These are phyloP conservation scores for Crypturellus undulatus DNA, from an alignment of 2,113 vertebrate genomes.

Conservation along the genomic window DNA sequence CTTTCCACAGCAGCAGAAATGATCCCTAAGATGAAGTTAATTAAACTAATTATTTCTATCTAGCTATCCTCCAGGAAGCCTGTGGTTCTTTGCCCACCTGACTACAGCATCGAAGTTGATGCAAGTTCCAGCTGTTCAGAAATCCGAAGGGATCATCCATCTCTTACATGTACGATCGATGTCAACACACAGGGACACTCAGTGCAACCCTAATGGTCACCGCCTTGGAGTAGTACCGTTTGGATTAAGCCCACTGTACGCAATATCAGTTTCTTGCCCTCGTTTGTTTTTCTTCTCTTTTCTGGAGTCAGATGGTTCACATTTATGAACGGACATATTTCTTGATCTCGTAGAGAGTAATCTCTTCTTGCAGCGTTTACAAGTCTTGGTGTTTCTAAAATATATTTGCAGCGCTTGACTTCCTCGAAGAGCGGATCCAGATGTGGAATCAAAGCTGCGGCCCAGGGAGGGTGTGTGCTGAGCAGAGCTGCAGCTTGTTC, in stretches of 20 bases:
- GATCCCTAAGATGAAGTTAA: conserved; percentile 47
- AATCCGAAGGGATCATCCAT: background rate
- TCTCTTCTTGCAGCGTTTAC: background rate
- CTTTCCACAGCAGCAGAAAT: background rate
- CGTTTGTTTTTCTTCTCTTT: background rate
- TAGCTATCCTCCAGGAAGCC: background rate
- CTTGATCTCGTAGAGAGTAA: background rate
- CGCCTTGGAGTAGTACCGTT: background rate
- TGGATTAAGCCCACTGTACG: background rate
- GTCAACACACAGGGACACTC: background rate
- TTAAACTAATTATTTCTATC: conserved; percentile 7
- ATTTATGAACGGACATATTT: background rate
- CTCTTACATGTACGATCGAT: rapidly evolving
- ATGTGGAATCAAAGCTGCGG: background rate
- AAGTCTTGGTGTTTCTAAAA: conserved; percentile 1
- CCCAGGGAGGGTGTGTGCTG: conserved; percentile 3
- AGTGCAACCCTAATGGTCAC: rapidly evolving
- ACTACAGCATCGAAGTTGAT: background rate
- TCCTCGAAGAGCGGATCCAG: background rate
- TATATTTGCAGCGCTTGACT: background rate
- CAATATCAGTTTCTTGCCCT: background rate
- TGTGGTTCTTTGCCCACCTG: background rate
- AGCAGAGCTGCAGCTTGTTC: background rate
- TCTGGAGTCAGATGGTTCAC: background rate
- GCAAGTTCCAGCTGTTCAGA: background rate